Evolutionary conservation across 2,797 vertebrate genomes (phyloP).

Genomic region (Odontamblyopus lacepedii): DNA sequence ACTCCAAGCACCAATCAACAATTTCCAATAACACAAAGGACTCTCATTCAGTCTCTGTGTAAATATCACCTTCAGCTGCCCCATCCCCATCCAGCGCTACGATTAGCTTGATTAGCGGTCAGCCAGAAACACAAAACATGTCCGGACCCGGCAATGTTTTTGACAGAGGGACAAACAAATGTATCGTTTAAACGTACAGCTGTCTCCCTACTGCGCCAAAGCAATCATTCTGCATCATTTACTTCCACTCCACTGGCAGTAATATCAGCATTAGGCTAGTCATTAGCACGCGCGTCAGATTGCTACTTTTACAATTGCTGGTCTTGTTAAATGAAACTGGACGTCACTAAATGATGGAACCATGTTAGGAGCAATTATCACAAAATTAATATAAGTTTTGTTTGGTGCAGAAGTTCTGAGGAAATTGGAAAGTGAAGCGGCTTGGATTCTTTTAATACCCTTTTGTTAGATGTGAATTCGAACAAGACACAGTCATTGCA

Average conservation of each 20-base stretch:
- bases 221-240: conserved; percentile 60
- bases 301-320: conserved; percentile 22
- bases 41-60: conserved; percentile 41
- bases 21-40: conserved; percentile 18
- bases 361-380: neutral
- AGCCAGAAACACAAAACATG: conserved; percentile 18
- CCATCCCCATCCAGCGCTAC: conserved; percentile 32
- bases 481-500: conserved; percentile 26
- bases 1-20: conserved; percentile 27
- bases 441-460: neutral
- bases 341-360: conserved; percentile 5
- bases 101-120: conserved; percentile 51
- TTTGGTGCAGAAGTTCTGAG: neutral
- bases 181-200: conserved; percentile 39
- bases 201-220: conserved; percentile 45
- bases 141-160: conserved; percentile 20
- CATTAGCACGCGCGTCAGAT: conserved; percentile 26
- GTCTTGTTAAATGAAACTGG: conserved; percentile 23
- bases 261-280: conserved; percentile 35
- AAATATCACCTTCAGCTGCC: conserved; percentile 54
- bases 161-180: conserved; percentile 44
- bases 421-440: neutral
- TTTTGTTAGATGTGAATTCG: conserved; percentile 27
- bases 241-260: conserved; percentile 41
- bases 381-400: neutral